Evolutionary conservation across 2,113 vertebrate species (phyloP), one percentile per base, ranked within the genome.

Genomic region (Oostethus manadensis): DNA sequence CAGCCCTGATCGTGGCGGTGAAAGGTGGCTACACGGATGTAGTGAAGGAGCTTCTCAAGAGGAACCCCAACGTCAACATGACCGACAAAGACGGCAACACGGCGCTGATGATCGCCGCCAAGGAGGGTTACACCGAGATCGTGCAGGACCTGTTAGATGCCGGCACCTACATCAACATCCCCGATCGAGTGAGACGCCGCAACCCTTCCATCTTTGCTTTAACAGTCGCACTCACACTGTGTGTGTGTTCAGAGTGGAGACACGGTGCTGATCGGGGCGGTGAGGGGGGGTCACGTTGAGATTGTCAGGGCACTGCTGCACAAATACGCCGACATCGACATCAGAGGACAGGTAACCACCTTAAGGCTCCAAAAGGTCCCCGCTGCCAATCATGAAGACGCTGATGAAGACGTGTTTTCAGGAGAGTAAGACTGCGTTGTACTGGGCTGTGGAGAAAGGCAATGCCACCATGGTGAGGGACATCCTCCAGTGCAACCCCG

Each of bases 31-130:
- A 93, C 73, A 91, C 93, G 0, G 92, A 94, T 38, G 94, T 95
- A 7, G 96, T 99, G 44, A 98, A 98, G 79, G 96, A 98, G 84
- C 94, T 99, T 54, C 80, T 99, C 77, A 98, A 98, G 81, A 89
- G 95, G 65, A 98, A 94, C 66, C 97, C 97, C 0, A 98, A 98
- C 53, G 95, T 99, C 7, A 99, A 99, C 81, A 87, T 98, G 79
- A 98, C 97, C 0, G 97, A 99, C 79, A 98, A 98, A 74, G 96
- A 99, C 44, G 97, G 95, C 11, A 99, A 99, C 82, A 98, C 97
- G 3, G 97, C 97, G 11, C 83, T 99, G 77, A 97, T 95, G 93
- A 98, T 98, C 22, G 95, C 97, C 0, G 94, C 95, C 2, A 98
- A 98, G 69, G 96, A 99, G 66, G 97, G 96, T 0, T 93, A 94